Percentiles rank a stretch among this genome's conserved stretches.
phyloP scores from a whole-genome alignment of 1,140 invertebrate genomes.

The Panagrolaimus sp. region DNA sequence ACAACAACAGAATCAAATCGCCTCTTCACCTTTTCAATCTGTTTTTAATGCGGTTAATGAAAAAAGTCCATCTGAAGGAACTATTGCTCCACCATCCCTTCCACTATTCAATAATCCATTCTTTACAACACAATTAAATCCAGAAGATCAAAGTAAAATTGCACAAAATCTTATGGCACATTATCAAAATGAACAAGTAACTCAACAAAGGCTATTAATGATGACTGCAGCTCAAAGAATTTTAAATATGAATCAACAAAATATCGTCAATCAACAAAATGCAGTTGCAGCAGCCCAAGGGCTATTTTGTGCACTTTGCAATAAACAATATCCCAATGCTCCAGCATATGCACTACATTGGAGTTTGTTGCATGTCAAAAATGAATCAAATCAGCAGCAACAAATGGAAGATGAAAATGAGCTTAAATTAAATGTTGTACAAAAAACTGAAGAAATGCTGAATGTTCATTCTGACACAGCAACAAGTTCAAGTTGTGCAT shows the following conservation, averaged over 20 bases:
- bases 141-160: background rate
- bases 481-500: slow-evolving; percentile 41
- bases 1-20: background rate
- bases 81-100: background rate
- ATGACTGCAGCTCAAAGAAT: background rate
- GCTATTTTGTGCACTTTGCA: slow-evolving; percentile 16
- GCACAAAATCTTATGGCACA: slow-evolving; percentile 5
- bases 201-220: slow-evolving; percentile 2
- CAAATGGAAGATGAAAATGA: slow-evolving; percentile 3
- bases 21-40: background rate
- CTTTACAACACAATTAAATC: background rate
- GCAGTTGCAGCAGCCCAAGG: background rate
- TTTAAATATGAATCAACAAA: slow-evolving; percentile 13
- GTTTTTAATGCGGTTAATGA: background rate
- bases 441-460: background rate
- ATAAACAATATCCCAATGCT: slow-evolving; percentile 3
- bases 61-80: background rate
- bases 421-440: slow-evolving; percentile 9
- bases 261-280: background rate
- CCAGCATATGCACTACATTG: background rate
- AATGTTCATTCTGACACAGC: slow-evolving; percentile 25
- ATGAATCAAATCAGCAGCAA: slow-evolving; percentile 7
- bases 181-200: slow-evolving; percentile 14
- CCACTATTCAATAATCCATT: slow-evolving; percentile 3
- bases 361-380: slow-evolving; percentile 11